Base-by-base conservation (phyloP, 2,113 vertebrate species). In the Microtus ochrogaster region DNA sequence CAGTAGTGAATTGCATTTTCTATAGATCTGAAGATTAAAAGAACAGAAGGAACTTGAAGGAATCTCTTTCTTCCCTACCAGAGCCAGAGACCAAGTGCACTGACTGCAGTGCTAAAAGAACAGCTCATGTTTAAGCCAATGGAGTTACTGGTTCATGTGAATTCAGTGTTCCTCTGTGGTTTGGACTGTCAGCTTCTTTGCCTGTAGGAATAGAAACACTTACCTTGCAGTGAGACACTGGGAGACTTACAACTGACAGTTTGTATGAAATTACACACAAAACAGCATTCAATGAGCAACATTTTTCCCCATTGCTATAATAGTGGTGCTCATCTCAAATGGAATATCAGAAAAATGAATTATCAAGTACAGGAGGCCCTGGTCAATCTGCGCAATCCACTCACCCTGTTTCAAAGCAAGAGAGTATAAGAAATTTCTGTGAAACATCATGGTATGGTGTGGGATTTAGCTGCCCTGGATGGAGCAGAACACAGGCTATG, bases 1-100 rank as follows among this genome's bases (percentile, higher is more conserved):
- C 74, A 85, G 78, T 84, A 52, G 52, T 44, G 82, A 91, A 39
- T 78, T 82, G 63, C 22, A 52, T 74, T 84, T 84, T 89, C 76
- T 66, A 24, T 76, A 8, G 17, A 65, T 76, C 19, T 95, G 41
- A 93, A 39, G 72, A 49, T 65, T 78, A 47, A 55, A 76, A 87
- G 49, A 87, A 14, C 13, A 22, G 4, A n/a, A 55, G 82, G 28
- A 11, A 41, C 17, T 86, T 83, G 36, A 58, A 77, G 30, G n/a
- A 68, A 49, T 26, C 12, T 68, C 28, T 47, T 33, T 9, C 4
- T 33, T 13, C 36, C 47, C 16, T 83, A 28, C 30, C 7, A 41
- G 22, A 16, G 0, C 28, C 2, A 33, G 44, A 39, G 11, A 39
- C 61, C 30, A 44, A 66, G 12, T 33, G 3, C 4, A 47, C 2